phyloP scores from a whole-genome alignment of 2,797 vertebrate species.

The Lindbergichthys nudifrons region DNA sequence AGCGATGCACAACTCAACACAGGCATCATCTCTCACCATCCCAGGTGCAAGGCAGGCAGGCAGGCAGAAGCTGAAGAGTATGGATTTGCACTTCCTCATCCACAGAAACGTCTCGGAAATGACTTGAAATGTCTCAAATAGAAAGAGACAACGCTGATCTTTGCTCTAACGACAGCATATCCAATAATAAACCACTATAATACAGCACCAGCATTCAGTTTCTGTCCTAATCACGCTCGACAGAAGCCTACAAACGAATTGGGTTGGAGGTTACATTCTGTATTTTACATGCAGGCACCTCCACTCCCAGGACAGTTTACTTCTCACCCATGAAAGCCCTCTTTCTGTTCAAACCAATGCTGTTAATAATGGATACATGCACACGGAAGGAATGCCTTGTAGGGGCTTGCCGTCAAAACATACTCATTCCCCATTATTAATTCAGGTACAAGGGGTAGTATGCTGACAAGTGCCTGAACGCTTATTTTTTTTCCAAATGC shows the following conservation, averaged over 20 bases:
- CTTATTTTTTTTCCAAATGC: conserved; percentile 64
- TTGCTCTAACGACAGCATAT: conserved; percentile 8
- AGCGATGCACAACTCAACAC: conserved; percentile 51
- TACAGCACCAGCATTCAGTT: conserved; percentile 13
- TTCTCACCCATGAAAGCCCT: conserved; percentile 29
- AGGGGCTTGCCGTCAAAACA: conserved; percentile 54
- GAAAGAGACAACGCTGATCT: neutral
- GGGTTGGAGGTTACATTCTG: conserved; percentile 33
- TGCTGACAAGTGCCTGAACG: conserved; percentile 47
- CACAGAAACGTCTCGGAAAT: conserved; percentile 39
- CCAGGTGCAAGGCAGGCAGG: conserved; percentile 39
- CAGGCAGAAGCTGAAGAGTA: conserved; percentile 30
- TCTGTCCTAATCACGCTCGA: conserved; percentile 29
- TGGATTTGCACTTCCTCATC: conserved; percentile 18
- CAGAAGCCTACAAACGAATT: conserved; percentile 16
- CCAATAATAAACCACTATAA: neutral
- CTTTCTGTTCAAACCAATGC: conserved; percentile 23
- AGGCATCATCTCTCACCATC: conserved; percentile 41
- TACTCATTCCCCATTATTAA: conserved; percentile 69
- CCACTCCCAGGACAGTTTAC: conserved; percentile 30
- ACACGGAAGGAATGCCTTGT: conserved; percentile 28
- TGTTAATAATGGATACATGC: conserved; percentile 62
- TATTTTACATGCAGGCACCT: conserved; percentile 46
- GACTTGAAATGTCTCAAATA: neutral
- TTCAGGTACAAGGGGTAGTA: conserved; percentile 63